Evolutionary conservation across 2,797 vertebrate genomes (phyloP), one percentile per base, ranked within the genome.

Genomic region (Cygnus olor): DNA sequence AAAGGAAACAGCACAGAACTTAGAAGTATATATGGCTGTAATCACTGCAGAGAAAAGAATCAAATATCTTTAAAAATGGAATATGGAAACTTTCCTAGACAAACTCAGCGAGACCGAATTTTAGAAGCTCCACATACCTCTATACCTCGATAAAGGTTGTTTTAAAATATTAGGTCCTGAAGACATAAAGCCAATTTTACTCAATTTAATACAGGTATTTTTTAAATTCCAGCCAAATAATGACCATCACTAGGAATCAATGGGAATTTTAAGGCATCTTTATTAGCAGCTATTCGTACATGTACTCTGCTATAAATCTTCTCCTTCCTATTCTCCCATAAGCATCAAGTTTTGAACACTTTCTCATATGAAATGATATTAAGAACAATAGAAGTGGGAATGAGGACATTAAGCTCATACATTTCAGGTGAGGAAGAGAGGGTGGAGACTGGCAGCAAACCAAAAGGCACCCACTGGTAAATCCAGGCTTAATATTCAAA

Each of bases 401-500:
- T 65, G 40, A 72, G 30, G 36, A 51, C 22, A n/a, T 57, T 27
- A 87, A 32, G 7, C 22, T 42, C 11, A 4, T 40, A 19, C 6
- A 30, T 91, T 58, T 74, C 61, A 54, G 32, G 20, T n/a, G 27
- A 8, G 14, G 30, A 70, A 83, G 61, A 27, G 36, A 65, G 73
- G 18, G 15, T n/a, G 0, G 0, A 34, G 19, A 60, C 34, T 45
- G 47, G n/a, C 68, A 94, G 56, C 44, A 85, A 92, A 63, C 42
- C 45, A 80, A 84, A 90, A 84, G 20, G 24, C 42, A 79, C 58
- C 30, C 64, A 44, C 22, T 70, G 40, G 25, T 82, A 87, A 93
- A 94, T 49, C 80, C 57, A 71, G 47, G 21, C 38, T 95, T 91
- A 89, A 89, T 79, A 93, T 22, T 53, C 64, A 69, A 69, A 84